Conservation (phyloP, 2,113 vertebrate species). For the Panthera uncia region DNA sequence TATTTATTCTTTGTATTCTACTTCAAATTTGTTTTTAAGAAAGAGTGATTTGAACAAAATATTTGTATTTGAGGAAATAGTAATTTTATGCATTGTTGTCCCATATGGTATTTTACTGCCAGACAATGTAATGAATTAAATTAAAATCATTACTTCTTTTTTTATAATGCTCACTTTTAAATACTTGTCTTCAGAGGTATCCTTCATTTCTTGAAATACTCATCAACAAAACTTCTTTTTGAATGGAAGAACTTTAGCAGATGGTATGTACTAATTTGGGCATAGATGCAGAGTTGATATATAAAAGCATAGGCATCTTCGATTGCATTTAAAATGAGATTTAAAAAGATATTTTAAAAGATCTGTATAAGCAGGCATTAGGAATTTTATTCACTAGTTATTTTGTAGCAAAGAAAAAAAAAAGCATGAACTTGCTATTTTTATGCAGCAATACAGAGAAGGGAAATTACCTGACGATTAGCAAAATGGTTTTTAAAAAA, state of each 20-base stretch:
- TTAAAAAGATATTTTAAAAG: slow-evolving; percentile 4
- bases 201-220: slow-evolving; percentile 16
- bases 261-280: not conserved
- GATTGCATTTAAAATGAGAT: slow-evolving; percentile 33
- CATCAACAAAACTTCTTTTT: not conserved
- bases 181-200: not conserved
- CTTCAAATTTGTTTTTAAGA: not conserved
- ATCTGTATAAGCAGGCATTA: not conserved
- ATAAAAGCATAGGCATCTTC: not conserved
- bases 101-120: not conserved
- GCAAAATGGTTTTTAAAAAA: slow-evolving; percentile 8
- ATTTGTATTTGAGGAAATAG: not conserved
- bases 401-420: not conserved
- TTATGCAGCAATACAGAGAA: not conserved
- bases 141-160: not conserved
- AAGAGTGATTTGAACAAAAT: not conserved
- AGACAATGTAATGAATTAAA: not conserved
- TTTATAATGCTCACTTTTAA: not conserved
- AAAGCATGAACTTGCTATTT: not conserved
- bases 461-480: not conserved
- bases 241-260: not conserved
- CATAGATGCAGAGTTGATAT: not conserved
- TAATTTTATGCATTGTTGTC: not conserved
- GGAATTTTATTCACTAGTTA: slow-evolving; percentile 38
- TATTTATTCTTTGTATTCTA: no score